Base-by-base conservation (phyloP, 2,113 vertebrate species). In the Elephas maximus region DNA sequence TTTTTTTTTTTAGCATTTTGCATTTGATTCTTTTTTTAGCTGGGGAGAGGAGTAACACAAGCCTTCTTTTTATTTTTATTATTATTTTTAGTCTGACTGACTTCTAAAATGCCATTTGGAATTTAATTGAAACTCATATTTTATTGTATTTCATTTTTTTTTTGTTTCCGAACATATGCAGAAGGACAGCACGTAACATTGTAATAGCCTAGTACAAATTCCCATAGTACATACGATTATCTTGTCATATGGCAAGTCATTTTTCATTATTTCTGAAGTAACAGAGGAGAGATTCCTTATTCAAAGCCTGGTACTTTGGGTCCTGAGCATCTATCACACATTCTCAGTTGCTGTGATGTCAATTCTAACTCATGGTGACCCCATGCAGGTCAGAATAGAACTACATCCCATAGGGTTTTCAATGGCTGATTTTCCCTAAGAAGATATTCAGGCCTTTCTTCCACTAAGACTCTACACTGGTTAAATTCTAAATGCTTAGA, bases 251-350 rank as follows among this genome's bases (percentile, higher is more conserved):
- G 2, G n/a, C 2, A 44, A 93, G 26, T 21, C 6, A 74, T 63
- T 79, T 93, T 95, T 89, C 26, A 63, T 85, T 90, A 79, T 71
- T 92, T 85, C 30, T 90, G 53, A 85, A 90, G 26, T 63, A 85
- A 62, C 15, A 63, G 17, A 65, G 21, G 33, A 85, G 37, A 92
- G 33, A 63, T 74, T 90, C 7, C 21, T 65, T 23, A 90, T 53
- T 65, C 28, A 80, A 85, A 85, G 28, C 8, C 65, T 86, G n/a
- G 15, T 1, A 37, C 26, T 90, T 63, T 85, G 12, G 12, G 15
- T 51, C 28, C 15, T 30, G 41, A 91, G 62, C 60, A 82, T 84
- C 24, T 73, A 24, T 28, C 2, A 73, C 6, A 37, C 41, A 80
- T 17, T 57, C 53, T 57, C 15, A 57, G 53, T 57, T 57, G 53